A percentile compares a stretch with the other conserved stretches of the same genome.
Conservation (phyloP, 2,888 invertebrate genomes). For the Enoplolaimus lenunculus region DNA sequence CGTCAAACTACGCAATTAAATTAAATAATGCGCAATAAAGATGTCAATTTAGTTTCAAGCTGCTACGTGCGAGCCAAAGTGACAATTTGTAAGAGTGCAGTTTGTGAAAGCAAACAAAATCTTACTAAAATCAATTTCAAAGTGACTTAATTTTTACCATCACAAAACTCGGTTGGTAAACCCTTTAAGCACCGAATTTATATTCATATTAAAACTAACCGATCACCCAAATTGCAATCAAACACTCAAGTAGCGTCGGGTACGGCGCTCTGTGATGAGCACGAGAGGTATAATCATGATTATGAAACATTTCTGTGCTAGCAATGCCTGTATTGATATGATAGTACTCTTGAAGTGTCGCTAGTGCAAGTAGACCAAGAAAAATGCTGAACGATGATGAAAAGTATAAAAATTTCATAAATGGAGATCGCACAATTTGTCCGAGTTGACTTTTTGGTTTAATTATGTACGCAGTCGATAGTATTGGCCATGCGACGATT, state of each 20-base stretch:
- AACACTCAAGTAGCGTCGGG: conserved; percentile 46
- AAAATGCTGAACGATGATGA: conserved; percentile 49
- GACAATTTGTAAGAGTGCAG: too few relatives aligned
- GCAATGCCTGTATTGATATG: conserved; percentile 10
- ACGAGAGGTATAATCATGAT: conserved; percentile 29
- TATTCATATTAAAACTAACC: too few relatives aligned
- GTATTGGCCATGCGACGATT: conserved; percentile 46
- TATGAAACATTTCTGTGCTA: not conserved
- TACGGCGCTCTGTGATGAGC: conserved; percentile 45
- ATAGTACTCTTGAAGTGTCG: conserved; percentile 38
- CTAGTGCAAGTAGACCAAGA: conserved; percentile 46
- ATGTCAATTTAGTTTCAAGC: too few relatives aligned
- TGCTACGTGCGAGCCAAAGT: too few relatives aligned
- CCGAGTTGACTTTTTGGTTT: conserved; percentile 46
- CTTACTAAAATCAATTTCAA: too few relatives aligned
- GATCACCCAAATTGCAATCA: conserved; percentile 48
- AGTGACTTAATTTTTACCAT: too few relatives aligned
- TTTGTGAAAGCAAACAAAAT: too few relatives aligned
- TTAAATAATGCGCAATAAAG: too few relatives aligned
- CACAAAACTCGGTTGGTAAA: too few relatives aligned
- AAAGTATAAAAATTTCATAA: conserved; percentile 51
- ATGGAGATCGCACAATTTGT: conserved; percentile 47
- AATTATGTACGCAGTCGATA: conserved; percentile 37
- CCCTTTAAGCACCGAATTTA: too few relatives aligned
- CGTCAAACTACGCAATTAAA: too few relatives aligned